Evolutionary conservation across 2,113 vertebrate species (phyloP).

Genomic region (Tetrax tetrax): DNA sequence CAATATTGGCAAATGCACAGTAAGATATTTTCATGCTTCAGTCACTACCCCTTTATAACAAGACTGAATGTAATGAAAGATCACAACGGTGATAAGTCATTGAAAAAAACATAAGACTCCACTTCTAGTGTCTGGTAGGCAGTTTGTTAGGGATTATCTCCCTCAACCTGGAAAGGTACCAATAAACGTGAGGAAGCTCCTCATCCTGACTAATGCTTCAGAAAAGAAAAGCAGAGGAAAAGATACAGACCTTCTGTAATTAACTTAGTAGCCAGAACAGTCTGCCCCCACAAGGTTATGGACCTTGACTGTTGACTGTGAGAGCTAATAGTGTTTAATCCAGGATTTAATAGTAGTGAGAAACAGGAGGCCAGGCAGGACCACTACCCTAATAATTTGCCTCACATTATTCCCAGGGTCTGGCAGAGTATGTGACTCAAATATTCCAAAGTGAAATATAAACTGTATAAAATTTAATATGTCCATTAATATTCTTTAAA

Average conservation of each 20-base stretch:
- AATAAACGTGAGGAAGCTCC: conserved; percentile 54
- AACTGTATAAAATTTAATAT: not conserved
- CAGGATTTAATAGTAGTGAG: conserved; percentile 36
- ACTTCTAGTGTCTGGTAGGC: not conserved
- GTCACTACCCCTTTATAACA: not conserved
- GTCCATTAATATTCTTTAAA: not conserved
- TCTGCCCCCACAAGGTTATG: conserved; percentile 38
- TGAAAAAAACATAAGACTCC: not conserved
- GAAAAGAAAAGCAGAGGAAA: conserved; percentile 59
- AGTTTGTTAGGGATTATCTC: conserved; percentile 24
- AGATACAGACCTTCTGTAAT: conserved; percentile 55
- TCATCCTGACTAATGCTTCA: conserved; percentile 62
- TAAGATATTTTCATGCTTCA: not conserved
- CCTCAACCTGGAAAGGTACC: conserved; percentile 29
- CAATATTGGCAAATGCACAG: not conserved
- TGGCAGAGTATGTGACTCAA: not conserved
- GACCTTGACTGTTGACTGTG: conserved; percentile 39
- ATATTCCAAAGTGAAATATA: not conserved
- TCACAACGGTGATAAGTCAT: not conserved
- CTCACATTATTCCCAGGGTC: not conserved
- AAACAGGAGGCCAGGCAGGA: conserved; percentile 14
- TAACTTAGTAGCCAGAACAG: conserved; percentile 50
- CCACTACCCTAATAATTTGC: not conserved
- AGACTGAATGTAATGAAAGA: not conserved
- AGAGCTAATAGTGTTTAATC: conserved; percentile 53